These are phyloP conservation scores for Ceyx margarethae DNA, from an alignment of 2,113 vertebrate genomes.

Conservation along the genomic window DNA sequence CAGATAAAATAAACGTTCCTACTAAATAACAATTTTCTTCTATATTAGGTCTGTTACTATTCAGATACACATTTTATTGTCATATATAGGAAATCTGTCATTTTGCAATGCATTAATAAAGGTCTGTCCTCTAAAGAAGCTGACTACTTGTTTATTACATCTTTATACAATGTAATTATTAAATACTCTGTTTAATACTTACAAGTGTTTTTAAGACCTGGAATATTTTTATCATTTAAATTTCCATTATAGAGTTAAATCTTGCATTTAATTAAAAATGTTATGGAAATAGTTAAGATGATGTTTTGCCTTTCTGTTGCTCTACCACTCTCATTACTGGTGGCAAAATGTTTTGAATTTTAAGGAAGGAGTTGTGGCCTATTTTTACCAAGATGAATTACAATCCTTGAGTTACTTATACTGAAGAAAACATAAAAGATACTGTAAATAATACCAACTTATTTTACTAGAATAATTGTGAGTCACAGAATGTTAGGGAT, in stretches of 20 bases:
- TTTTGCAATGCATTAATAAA: background rate
- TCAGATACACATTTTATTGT: background rate
- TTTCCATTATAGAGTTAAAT: background rate
- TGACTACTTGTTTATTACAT: rapidly evolving
- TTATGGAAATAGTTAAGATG: background rate
- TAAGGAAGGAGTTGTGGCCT: background rate
- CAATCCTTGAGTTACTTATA: background rate
- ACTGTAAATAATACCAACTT: too few relatives aligned
- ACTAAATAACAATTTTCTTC: background rate
- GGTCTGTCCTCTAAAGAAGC: background rate
- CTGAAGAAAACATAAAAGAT: background rate
- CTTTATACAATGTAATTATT: background rate
- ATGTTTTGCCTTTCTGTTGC: background rate
- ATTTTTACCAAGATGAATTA: slow-evolving; percentile 16
- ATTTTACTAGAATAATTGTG: too few relatives aligned
- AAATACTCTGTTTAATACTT: background rate
- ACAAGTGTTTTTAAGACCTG: background rate
- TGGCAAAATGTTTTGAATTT: slow-evolving; percentile 23
- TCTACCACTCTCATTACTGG: background rate
- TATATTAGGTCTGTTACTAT: background rate
- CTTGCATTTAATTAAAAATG: background rate
- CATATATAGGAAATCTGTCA: background rate
- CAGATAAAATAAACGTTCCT: background rate
- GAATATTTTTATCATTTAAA: background rate
- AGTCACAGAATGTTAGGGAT: too few relatives aligned